phyloP scores from a whole-genome alignment of 2,113 vertebrate species.

The Centrocercus urophasianus region DNA sequence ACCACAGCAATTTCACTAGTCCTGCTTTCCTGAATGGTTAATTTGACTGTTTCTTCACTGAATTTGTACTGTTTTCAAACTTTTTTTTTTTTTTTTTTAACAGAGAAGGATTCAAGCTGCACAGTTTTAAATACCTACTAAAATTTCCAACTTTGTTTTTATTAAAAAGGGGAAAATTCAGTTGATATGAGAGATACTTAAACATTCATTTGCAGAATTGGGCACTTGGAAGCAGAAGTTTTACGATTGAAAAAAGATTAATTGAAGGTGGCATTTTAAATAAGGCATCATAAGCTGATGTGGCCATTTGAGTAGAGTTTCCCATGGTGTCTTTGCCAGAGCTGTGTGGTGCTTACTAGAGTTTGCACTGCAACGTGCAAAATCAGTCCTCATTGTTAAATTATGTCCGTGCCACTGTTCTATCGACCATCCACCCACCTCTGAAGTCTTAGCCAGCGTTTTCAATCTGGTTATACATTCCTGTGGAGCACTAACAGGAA shows the following conservation, averaged over 20 bases:
- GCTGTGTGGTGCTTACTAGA: neutral
- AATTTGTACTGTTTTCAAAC: neutral
- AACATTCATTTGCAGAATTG: neutral
- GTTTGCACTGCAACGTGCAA: neutral
- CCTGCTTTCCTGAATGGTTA: neutral
- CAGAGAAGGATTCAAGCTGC: neutral
- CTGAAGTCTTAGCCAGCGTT: neutral
- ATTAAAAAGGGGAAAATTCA: neutral
- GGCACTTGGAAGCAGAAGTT: neutral
- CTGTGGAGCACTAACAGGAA: neutral
- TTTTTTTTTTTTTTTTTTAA: neutral
- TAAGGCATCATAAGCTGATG: neutral
- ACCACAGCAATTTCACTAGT: neutral
- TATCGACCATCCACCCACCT: neutral
- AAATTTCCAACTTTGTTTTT: neutral
- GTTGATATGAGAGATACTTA: neutral
- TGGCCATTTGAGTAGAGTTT: neutral
- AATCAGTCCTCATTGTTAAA: neutral
- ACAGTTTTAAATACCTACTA: neutral
- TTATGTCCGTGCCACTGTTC: neutral
- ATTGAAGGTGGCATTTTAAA: neutral
- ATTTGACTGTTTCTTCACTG: neutral
- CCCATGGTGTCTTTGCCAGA: neutral
- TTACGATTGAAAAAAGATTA: neutral
- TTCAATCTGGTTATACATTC: neutral